These are phyloP conservation scores for Podarcis siculus DNA, from an alignment of 2,797 vertebrate genomes.

Conservation along the genomic window DNA sequence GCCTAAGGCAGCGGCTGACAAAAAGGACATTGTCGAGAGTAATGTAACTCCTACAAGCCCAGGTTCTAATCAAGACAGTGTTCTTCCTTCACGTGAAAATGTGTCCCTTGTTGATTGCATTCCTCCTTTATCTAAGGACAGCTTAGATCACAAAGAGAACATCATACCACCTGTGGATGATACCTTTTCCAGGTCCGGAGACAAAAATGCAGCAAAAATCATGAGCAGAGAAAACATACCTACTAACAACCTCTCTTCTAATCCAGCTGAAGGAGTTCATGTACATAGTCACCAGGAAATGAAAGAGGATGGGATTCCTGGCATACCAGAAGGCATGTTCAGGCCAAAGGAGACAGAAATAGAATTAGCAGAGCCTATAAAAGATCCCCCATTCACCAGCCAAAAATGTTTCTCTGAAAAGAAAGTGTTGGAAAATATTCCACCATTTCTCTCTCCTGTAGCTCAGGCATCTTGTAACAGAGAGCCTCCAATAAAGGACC, in stretches of 20 bases:
- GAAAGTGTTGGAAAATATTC: slow-evolving; percentile 36
- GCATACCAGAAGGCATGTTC: slow-evolving; percentile 51
- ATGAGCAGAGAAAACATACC: neutral
- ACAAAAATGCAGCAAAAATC: neutral
- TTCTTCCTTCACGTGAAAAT: neutral
- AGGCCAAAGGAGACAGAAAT: slow-evolving; percentile 62
- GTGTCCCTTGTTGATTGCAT: neutral
- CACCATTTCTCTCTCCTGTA: neutral
- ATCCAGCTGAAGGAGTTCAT: slow-evolving; percentile 5
- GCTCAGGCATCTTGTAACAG: slow-evolving; percentile 28
- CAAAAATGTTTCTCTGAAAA: slow-evolving; percentile 56
- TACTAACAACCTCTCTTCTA: neutral
- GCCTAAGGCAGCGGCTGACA: neutral
- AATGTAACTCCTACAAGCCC: neutral
- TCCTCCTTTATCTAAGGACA: neutral
- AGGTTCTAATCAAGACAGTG: neutral
- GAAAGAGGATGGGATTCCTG: slow-evolving; percentile 30
- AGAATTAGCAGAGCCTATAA: slow-evolving; percentile 2
- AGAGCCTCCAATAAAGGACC: slow-evolving; percentile 30
- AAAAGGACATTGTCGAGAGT: neutral
- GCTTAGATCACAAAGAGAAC: neutral
- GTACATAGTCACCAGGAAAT: neutral
- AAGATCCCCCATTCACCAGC: slow-evolving; percentile 39
- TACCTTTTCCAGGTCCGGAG: rapidly evolving
- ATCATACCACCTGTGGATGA: neutral